Percentiles rank a stretch among this genome's conserved stretches.
Conservation (phyloP, 2,797 vertebrate genomes). For the Sebastes dallii region DNA sequence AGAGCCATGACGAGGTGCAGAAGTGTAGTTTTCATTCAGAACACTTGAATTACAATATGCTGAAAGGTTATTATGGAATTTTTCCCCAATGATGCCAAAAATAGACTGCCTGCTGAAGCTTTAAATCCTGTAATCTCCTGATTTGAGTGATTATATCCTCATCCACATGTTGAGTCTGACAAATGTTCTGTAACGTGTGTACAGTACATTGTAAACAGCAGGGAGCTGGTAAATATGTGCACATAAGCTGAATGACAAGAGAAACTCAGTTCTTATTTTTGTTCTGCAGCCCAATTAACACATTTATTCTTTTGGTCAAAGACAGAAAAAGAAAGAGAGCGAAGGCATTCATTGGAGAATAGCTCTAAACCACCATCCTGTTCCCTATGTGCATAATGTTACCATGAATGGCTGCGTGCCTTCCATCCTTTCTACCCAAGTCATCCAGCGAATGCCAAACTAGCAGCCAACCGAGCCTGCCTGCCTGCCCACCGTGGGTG, state of each 20-base stretch:
- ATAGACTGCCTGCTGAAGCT: no score
- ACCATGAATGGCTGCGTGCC: conserved; percentile 75
- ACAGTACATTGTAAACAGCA: neutral
- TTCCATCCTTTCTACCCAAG: conserved; percentile 58
- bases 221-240: neutral
- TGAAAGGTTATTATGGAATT: no score
- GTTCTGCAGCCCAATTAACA: conserved; percentile 35
- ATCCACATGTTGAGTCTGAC: conserved; percentile 14
- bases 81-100: no score
- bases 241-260: neutral
- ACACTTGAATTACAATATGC: no score
- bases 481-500: conserved; percentile 79
- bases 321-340: neutral
- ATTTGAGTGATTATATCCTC: neutral
- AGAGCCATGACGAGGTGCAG: no score
- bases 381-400: conserved; percentile 57
- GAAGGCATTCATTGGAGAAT: conserved; percentile 30
- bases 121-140: neutral
- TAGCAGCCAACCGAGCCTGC: conserved; percentile 56
- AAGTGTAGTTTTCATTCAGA: no score
- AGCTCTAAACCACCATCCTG: conserved; percentile 44
- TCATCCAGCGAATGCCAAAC: conserved; percentile 75
- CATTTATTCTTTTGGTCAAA: conserved; percentile 29
- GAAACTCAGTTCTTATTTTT: conserved; percentile 5
- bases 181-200: neutral